phyloP scores from a whole-genome alignment of 2,113 vertebrate species.

The Echinops telfairi region DNA sequence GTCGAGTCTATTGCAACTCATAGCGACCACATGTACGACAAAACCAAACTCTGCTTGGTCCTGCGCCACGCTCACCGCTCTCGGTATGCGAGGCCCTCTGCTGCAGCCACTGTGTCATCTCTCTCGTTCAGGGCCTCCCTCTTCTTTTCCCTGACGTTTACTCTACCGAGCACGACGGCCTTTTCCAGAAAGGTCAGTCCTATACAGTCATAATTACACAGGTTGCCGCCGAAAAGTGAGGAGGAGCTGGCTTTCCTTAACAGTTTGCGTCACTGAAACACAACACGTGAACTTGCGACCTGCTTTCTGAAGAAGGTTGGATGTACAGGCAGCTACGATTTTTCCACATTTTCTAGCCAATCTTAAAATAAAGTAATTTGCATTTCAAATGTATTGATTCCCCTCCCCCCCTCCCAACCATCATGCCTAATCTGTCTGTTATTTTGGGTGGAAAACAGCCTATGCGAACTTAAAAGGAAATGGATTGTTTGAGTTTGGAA shows the following conservation, averaged over 20 bases:
- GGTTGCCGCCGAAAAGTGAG: no score
- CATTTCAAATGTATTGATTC: not conserved
- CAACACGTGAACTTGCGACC: not conserved
- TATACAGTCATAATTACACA: no score
- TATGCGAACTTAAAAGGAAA: not conserved
- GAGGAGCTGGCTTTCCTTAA: not conserved
- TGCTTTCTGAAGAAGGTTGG: not conserved
- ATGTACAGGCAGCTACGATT: not conserved
- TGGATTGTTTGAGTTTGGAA: not conserved
- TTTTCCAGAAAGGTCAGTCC: no score
- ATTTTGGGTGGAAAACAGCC: not conserved
- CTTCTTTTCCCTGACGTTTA: no score
- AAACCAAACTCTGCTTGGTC: no score
- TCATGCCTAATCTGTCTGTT: not conserved
- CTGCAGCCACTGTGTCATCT: no score
- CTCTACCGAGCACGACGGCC: no score
- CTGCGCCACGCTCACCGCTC: no score
- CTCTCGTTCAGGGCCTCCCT: no score
- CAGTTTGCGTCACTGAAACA: slow-evolving; percentile 15
- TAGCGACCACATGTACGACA: no score
- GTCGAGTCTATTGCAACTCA: no score
- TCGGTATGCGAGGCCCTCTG: no score
- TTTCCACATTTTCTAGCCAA: not conserved
- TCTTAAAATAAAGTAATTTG: not conserved
- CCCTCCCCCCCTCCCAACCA: not conserved